Evolutionary conservation across 2,113 vertebrate species (phyloP), one percentile per base, ranked within the genome.

Genomic region (Odontesthes bonariensis): DNA sequence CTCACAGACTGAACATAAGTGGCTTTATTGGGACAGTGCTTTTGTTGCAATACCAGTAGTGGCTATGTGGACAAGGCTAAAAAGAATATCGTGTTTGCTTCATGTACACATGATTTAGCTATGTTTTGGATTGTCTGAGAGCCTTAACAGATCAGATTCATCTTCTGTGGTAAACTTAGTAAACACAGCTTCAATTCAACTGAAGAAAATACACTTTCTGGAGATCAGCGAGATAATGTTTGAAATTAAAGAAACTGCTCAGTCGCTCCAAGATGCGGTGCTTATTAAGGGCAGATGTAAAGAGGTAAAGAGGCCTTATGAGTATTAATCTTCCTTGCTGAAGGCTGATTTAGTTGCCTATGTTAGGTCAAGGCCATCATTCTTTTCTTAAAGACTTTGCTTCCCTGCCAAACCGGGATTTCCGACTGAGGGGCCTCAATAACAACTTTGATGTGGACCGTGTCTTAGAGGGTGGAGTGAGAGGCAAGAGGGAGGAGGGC

Each of bases 381-480:
- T 93, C 85, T 91, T 83, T 88, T 74, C 77, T 40, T 69, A 66
- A 85, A 86, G 67, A 76, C 84, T 68, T 75, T 61, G 35, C 72
- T 86, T 88, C 85, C 89, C 86, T 88, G 89, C 90, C 92, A 92
- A 88, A 88, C 84, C 91, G 31, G 93, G 87, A 88, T 92, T 93
- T 92, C 91, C 91, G 91, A 92, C 88, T 60, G 56, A 86, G 84
- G 85, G 76, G 80, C 71, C 82, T 92, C 92, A 92, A 89, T 92
- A 84, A 81, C 78, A 90, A 91, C 92, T 93, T 93, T 93, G 91
- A 93, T 93, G 91, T 91, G 90, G 81, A 89, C 57, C 54, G 75
- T 83, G 71, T 84, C 79, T 83, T 81, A 75, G 83, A 86, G 82
- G 77, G 86, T 81, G 73, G 83, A 87, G 80, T 83, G 88, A 92